Percentiles rank a stretch among this genome's conserved stretches.
phyloP scores from a whole-genome alignment of 2,888 invertebrate genomes.

The Drosophila falleni region DNA sequence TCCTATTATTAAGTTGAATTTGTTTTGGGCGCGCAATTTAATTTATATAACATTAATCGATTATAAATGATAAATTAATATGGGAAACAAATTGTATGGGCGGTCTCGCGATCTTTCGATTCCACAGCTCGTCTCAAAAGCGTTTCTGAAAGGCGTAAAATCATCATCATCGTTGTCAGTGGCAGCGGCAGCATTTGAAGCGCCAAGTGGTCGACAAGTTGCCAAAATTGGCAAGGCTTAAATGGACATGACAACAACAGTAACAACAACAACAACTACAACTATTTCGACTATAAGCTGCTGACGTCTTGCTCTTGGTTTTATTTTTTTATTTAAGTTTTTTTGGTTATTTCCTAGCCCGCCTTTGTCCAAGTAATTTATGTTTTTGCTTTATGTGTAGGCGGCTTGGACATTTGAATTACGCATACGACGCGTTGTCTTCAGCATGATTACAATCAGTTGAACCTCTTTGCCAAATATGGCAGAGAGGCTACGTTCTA shows the following conservation, averaged over 20 bases:
- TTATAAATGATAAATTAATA: slow-evolving; percentile 80
- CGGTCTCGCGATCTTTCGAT: slow-evolving; percentile 47
- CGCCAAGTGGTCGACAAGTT: slow-evolving; percentile 74
- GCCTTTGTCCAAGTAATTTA: slow-evolving; percentile 59
- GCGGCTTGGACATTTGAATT: slow-evolving; percentile 59
- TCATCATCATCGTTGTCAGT: slow-evolving; percentile 43
- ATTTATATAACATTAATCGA: slow-evolving; percentile 78
- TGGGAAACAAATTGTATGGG: slow-evolving; percentile 75
- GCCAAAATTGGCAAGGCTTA: slow-evolving; percentile 82
- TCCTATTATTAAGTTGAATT: slow-evolving; percentile 75
- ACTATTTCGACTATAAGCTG: slow-evolving; percentile 31
- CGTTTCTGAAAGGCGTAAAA: slow-evolving; percentile 65
- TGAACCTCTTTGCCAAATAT: slow-evolving; percentile 33
- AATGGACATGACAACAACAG: slow-evolving; percentile 66
- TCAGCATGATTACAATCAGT: slow-evolving; percentile 47
- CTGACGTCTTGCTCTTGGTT: slow-evolving; percentile 40
- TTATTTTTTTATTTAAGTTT: neutral
- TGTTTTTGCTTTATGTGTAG: slow-evolving; percentile 47
- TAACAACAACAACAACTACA: slow-evolving; percentile 46
- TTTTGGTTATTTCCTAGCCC: slow-evolving; percentile 70
- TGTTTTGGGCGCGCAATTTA: slow-evolving; percentile 77
- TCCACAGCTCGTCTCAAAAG: slow-evolving; percentile 29
- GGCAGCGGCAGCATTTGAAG: slow-evolving; percentile 27
- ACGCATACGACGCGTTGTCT: slow-evolving; percentile 65
- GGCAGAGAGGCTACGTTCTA: slow-evolving; percentile 38